Conservation (phyloP, 2,888 invertebrate species). For the Crematogaster levior region DNA sequence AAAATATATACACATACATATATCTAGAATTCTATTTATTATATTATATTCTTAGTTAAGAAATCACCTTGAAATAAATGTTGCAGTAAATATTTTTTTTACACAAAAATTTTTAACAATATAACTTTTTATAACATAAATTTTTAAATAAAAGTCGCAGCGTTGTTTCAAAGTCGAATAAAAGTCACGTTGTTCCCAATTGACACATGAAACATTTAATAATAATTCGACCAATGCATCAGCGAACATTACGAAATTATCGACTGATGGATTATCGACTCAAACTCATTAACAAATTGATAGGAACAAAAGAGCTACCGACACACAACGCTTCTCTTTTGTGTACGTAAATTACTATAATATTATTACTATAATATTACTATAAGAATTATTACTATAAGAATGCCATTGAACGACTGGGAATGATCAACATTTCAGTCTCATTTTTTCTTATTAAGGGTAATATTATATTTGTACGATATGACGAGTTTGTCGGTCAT, state of each 20-base stretch:
- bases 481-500: too few relatives aligned
- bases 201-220: conserved; percentile 25
- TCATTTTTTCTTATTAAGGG: conserved; percentile 8
- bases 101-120: background rate
- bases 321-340: background rate
- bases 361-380: too few relatives aligned
- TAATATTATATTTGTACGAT: too few relatives aligned
- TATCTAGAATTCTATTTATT: background rate
- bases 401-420: conserved; percentile 6
- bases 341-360: conserved; percentile 16
- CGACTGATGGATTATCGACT: conserved; percentile 16
- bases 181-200: background rate
- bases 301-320: conserved; percentile 22
- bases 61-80: too few relatives aligned
- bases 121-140: too few relatives aligned
- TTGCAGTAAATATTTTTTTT: background rate
- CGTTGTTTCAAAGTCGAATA: background rate
- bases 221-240: conserved; percentile 20
- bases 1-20: background rate
- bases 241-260: conserved; percentile 32
- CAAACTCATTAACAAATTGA: conserved; percentile 31
- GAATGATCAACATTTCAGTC: conserved; percentile 11
- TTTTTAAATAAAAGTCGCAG: background rate
- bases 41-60: background rate
- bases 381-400: too few relatives aligned